Percentiles rank a stretch among this genome's conserved stretches.
Conservation (phyloP, 2,888 invertebrate genomes). For the Penaeus monodon region DNA sequence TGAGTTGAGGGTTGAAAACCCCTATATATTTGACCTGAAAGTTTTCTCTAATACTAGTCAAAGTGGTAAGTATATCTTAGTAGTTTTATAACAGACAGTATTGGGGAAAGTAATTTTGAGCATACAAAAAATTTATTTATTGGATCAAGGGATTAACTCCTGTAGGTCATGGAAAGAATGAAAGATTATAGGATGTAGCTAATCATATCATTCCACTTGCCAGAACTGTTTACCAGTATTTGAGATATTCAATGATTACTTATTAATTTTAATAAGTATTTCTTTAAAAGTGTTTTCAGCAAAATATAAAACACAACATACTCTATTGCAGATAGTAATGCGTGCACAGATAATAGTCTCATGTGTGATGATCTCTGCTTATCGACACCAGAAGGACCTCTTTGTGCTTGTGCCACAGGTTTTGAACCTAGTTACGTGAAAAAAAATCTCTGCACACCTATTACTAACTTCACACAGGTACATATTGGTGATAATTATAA, state of each 20-base stretch:
- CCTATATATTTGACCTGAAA: conserved; percentile 74
- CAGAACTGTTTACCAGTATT: no score
- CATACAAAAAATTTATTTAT: neutral
- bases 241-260: no score
- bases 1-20: conserved; percentile 64
- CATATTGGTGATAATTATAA: no score
- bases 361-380: conserved; percentile 82
- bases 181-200: no score
- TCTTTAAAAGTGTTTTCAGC: no score
- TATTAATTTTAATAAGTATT: no score
- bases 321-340: conserved; percentile 66
- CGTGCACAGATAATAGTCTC: conserved; percentile 67
- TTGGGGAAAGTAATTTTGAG: neutral
- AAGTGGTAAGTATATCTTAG: conserved; percentile 70
- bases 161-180: no score
- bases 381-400: conserved; percentile 74
- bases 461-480: conserved; percentile 70
- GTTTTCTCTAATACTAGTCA: conserved; percentile 77
- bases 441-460: conserved; percentile 71
- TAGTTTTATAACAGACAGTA: neutral
- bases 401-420: conserved; percentile 77
- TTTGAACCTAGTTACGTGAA: conserved; percentile 71
- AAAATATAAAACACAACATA: neutral
- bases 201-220: no score
- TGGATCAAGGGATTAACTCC: no score